A percentile compares a stretch with the other conserved stretches of the same genome.
These are phyloP conservation scores for Micrasema longulum DNA, from an alignment of 1,140 invertebrate genomes.

Conservation along the genomic window DNA sequence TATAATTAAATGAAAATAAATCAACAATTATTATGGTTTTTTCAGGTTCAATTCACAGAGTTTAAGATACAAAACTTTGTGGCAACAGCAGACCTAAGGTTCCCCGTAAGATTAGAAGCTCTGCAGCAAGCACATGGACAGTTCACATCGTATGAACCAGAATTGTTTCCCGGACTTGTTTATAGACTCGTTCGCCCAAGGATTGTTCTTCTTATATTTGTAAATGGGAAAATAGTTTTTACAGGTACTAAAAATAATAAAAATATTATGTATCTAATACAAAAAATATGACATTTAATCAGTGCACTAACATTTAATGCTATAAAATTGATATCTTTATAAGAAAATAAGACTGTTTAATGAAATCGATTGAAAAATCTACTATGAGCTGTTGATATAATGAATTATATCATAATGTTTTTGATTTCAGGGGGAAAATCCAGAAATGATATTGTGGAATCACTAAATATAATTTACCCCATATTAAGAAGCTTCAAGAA, in stretches of 20 bases:
- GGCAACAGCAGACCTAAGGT: conserved; percentile 96
- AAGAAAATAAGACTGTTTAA: too few species aligned
- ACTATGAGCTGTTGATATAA: too few species aligned
- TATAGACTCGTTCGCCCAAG: conserved; percentile 97
- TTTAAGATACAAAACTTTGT: conserved; percentile 99
- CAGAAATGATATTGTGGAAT: conserved; percentile 92
- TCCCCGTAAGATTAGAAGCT: conserved; percentile 96
- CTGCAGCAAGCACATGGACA: conserved; percentile 94
- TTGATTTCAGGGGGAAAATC: conserved; percentile 88
- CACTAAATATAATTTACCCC: conserved; percentile 95
- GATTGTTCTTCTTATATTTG: conserved; percentile 96
- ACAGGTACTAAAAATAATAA: too few species aligned
- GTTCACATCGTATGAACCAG: conserved; percentile 93
- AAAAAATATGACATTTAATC: too few species aligned
- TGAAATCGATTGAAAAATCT: too few species aligned
- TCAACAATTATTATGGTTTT: too few species aligned
- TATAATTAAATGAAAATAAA: too few species aligned
- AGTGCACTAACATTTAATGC: too few species aligned
- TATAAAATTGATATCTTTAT: too few species aligned
- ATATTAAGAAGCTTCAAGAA: conserved; percentile 97
- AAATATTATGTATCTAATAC: too few species aligned
- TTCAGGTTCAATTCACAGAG: conserved; percentile 92
- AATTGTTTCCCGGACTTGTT: conserved; percentile 96
- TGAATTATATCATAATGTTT: not conserved
- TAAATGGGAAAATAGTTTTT: conserved; percentile 97